These are phyloP conservation scores for Tarsius wallacei DNA, from an alignment of 2,797 vertebrate species.

Conservation along the genomic window DNA sequence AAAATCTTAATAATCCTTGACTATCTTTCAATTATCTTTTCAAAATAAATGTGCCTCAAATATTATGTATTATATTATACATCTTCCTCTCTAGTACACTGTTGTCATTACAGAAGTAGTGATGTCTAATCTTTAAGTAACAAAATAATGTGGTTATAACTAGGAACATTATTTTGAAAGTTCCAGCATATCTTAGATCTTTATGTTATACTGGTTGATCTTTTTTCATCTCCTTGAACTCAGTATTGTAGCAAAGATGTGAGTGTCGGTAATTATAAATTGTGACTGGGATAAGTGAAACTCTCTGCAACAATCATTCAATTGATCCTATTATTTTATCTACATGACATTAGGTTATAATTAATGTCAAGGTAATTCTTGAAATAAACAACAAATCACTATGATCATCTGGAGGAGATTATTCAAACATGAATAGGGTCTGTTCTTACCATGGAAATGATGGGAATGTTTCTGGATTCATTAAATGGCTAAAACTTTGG, in stretches of 20 bases:
- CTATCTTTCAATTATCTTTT: conserved; percentile 7
- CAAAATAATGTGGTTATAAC: neutral
- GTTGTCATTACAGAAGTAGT: neutral
- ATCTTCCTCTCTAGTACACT: neutral
- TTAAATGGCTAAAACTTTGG: neutral
- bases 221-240: neutral
- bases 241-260: neutral
- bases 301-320: neutral
- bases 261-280: neutral
- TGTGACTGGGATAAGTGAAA: neutral
- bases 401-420: neutral
- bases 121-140: neutral
- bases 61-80: neutral
- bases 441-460: neutral
- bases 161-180: neutral
- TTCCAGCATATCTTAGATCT: neutral
- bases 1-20: neutral
- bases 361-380: neutral
- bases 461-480: neutral
- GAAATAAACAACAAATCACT: neutral
- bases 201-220: neutral
- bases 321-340: neutral
- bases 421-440: neutral
- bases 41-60: conserved; percentile 36
- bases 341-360: neutral